phyloP scores from a whole-genome alignment of 2,113 vertebrate species.

The Vanacampus margaritifer region DNA sequence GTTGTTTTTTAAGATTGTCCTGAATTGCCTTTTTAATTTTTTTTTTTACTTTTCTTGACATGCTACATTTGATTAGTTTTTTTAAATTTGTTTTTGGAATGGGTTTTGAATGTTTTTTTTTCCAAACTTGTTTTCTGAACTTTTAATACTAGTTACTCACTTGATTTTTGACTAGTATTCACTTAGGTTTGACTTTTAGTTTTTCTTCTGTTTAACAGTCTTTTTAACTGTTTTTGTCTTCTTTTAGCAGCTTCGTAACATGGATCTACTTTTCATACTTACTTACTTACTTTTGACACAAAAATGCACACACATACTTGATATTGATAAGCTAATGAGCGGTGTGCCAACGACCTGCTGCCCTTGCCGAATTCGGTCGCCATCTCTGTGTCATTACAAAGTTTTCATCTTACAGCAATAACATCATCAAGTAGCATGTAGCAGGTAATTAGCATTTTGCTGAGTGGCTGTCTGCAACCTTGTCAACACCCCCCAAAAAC shows the following conservation, averaged over 20 bases:
- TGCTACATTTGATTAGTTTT: background rate
- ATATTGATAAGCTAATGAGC: slow-evolving; percentile 41
- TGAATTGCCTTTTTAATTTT: no score
- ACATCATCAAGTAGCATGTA: slow-evolving; percentile 31
- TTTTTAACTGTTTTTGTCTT: background rate
- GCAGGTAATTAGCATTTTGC: slow-evolving; percentile 41
- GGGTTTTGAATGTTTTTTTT: no score
- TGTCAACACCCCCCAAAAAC: background rate
- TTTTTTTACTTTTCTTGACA: background rate
- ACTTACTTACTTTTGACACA: background rate
- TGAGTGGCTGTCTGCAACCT: background rate
- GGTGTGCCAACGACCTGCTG: slow-evolving; percentile 32
- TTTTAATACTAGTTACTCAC: no score
- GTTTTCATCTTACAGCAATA: slow-evolving; percentile 22
- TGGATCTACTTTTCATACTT: background rate
- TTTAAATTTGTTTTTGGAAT: no score
- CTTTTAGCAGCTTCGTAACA: no score
- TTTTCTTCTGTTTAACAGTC: background rate
- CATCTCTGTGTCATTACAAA: slow-evolving; percentile 38
- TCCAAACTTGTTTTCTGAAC: no score
- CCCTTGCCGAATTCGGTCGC: slow-evolving; percentile 20
- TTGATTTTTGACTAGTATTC: no score
- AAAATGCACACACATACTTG: background rate
- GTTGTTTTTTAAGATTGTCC: no score
- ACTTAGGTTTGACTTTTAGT: no score